phyloP scores from a whole-genome alignment of 1,140 invertebrate genomes.

The Caerostris darwini region DNA sequence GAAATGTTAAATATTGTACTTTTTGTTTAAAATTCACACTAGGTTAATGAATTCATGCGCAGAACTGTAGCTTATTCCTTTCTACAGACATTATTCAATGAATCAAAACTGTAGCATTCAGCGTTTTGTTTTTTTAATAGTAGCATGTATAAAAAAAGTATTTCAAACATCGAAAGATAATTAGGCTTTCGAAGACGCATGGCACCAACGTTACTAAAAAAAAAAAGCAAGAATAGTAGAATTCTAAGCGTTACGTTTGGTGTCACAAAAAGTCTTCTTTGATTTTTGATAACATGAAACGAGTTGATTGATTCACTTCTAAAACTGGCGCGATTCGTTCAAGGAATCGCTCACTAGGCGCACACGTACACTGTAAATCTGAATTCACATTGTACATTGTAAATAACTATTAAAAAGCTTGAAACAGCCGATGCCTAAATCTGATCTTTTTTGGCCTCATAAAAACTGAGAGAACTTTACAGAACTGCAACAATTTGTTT shows the following conservation, averaged over 20 bases:
- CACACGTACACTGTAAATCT: conserved; percentile 57
- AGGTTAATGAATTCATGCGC: too few species aligned
- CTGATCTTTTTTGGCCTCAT: not conserved
- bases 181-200: not conserved
- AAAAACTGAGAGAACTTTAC: not conserved
- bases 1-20: too few species aligned
- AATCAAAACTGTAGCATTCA: conserved; percentile 3
- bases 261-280: not conserved
- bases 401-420: not conserved
- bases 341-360: conserved; percentile 34
- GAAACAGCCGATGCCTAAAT: not conserved
- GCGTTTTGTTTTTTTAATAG: not conserved
- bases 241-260: not conserved
- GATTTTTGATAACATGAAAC: not conserved
- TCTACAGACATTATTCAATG: too few species aligned
- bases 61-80: too few species aligned
- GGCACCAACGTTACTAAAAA: not conserved
- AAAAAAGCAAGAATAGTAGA: not conserved
- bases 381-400: conserved; percentile 33
- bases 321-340: not conserved
- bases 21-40: too few species aligned
- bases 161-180: not conserved
- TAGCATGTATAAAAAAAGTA: not conserved
- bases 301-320: not conserved
- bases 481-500: too few species aligned